Evolutionary conservation across 2,797 vertebrate genomes (phyloP), one percentile per base, ranked within the genome.

Genomic region (Sorex maritimensis): DNA sequence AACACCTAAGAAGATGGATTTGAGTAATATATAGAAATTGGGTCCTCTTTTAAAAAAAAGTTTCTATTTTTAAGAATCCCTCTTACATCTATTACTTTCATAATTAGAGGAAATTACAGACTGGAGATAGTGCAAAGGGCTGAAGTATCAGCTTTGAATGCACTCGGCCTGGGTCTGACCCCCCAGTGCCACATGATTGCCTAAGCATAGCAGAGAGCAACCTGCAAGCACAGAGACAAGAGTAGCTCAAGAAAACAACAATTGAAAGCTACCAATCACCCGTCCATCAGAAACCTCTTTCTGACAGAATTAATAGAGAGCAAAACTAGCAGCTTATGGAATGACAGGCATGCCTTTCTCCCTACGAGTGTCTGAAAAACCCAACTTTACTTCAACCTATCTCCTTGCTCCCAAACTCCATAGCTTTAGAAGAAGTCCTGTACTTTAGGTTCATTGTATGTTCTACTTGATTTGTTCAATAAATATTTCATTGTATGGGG

Each of bases 31-130:
- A 81, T 44, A 85, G 63, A 82, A 80, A 46, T 72, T 11, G 9
- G 67, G 52, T 63, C 49, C 84, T 86, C 71, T 49, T 44, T 44
- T 5, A 44, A 71, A 83, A 77, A 84, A 90, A 63, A n/a, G 24
- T 14, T 46, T 10, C 26, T 34, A 19, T 24, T 11, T 52, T 52
- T 52, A 52, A 52, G 49, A 52, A 52, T 52, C 1, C 49, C 34
- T 52, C n/a, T 38, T 86, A 3, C 30, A 10, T 24, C 2, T 21
- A 6, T 65, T 67, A 67, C 24, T 67, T 26, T 67, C 21, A 61
- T 61, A 61, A 21, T 61, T 61, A 61, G 6, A 61, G 21, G 17
- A 21, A 61, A 21, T 61, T 61, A 61, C 21, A 5, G 58, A 17
- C 58, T 61, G 58, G 21, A 61, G 58, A 21, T 61, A 61, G 58